Evolutionary conservation across 2,888 invertebrate species (phyloP).

Genomic region (Noctua fimbriata): DNA sequence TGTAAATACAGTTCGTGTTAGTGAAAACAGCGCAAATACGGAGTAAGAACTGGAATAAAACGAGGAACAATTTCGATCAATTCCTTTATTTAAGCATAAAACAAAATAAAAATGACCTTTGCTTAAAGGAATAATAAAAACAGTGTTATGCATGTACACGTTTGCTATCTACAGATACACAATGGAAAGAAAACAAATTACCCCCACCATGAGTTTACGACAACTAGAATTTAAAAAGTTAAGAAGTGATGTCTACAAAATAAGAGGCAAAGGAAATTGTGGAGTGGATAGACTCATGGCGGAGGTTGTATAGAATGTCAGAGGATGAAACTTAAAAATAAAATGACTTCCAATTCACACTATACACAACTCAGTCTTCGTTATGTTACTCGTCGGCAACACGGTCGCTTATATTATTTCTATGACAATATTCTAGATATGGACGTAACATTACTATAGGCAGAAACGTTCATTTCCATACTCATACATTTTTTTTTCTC

Average conservation of each 20-base stretch:
- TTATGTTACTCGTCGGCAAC: conserved; percentile 70
- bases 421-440: conserved; percentile 64
- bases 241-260: conserved; percentile 46
- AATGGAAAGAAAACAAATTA: conserved; percentile 47
- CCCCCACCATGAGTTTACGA: conserved; percentile 57
- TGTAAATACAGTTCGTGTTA: background rate
- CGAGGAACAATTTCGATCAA: conserved; percentile 61
- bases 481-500: conserved; percentile 39
- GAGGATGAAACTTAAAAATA: conserved; percentile 67
- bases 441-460: conserved; percentile 69
- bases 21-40: background rate
- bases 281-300: conserved; percentile 48
- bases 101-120: conserved; percentile 74
- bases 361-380: conserved; percentile 80
- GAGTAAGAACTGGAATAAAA: conserved; percentile 22
- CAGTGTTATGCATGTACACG: conserved; percentile 62
- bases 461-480: conserved; percentile 55
- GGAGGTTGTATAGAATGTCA: conserved; percentile 54
- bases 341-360: conserved; percentile 74
- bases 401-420: conserved; percentile 64
- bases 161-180: conserved; percentile 53
- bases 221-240: conserved; percentile 42
- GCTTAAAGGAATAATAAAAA: conserved; percentile 69
- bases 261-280: conserved; percentile 28
- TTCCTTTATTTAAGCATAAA: conserved; percentile 82